Evolutionary conservation across 2,797 vertebrate genomes (phyloP).

Genomic region (Cuniculus paca): DNA sequence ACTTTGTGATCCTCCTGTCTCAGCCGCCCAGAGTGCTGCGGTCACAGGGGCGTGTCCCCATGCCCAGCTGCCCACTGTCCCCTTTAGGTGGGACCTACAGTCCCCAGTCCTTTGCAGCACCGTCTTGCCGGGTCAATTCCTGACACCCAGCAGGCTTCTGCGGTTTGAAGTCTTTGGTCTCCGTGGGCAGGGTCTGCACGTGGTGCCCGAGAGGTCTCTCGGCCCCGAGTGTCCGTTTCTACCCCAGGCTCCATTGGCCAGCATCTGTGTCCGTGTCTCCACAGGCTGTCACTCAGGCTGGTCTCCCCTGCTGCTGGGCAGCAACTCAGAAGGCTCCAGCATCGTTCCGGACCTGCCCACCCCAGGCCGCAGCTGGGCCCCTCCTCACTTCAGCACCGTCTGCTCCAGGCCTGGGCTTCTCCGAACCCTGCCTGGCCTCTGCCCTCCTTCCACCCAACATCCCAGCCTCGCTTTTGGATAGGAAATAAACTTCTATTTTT

Average conservation of each 20-base stretch:
- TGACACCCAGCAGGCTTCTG: not conserved
- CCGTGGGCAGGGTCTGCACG: not conserved
- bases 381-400: not conserved
- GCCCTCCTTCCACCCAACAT: not conserved
- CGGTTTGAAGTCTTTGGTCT: conserved; percentile 26
- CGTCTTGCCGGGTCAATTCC: conserved; percentile 11
- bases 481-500: conserved; percentile 86
- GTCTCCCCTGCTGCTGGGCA: conserved; percentile 71
- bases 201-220: not conserved
- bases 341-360: not conserved
- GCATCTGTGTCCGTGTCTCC: conserved; percentile 67
- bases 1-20: not conserved
- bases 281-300: conserved; percentile 73
- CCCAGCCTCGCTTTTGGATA: conserved; percentile 73
- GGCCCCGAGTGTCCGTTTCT: not conserved
- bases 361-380: not conserved
- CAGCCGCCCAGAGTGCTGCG: not conserved
- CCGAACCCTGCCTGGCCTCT: not conserved
- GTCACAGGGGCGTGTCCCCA: too few species aligned
- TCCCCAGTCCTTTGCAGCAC: not conserved
- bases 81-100: not conserved
- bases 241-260: not conserved
- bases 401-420: conserved; percentile 61
- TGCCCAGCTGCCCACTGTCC: not conserved
- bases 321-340: conserved; percentile 45